phyloP scores from a whole-genome alignment of 2,113 vertebrate species.

The Eptesicus fuscus region DNA sequence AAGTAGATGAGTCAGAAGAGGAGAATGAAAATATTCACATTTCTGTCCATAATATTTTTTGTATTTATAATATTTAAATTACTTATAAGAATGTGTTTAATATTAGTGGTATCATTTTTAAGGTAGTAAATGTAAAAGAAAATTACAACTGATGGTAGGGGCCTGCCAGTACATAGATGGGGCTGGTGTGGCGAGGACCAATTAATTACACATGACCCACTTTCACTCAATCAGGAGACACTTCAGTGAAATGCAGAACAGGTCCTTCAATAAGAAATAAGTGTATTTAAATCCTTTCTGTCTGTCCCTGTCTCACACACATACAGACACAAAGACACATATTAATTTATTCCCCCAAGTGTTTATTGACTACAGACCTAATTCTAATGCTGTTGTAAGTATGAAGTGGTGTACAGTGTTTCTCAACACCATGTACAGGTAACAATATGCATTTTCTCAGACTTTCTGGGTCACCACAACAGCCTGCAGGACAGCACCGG shows the following conservation, averaged over 20 bases:
- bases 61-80: neutral
- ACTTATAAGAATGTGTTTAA: neutral
- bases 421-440: neutral
- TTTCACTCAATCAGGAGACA: neutral
- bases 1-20: neutral
- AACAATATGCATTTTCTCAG: constrained; percentile 45
- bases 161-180: neutral
- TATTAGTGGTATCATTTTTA: neutral
- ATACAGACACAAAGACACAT: neutral
- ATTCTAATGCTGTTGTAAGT: constrained; percentile 35
- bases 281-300: neutral
- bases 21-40: neutral
- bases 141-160: neutral
- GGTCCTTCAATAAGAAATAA: neutral
- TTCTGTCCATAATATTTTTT: neutral
- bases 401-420: neutral
- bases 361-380: neutral
- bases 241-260: neutral
- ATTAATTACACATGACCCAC: neutral
- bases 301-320: neutral
- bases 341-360: neutral
- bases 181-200: neutral
- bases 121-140: neutral
- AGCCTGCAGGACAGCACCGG: neutral
- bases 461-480: constrained; percentile 54